Evolutionary conservation across 2,888 invertebrate species (phyloP).

Genomic region (Acanthoscelides obtectus): DNA sequence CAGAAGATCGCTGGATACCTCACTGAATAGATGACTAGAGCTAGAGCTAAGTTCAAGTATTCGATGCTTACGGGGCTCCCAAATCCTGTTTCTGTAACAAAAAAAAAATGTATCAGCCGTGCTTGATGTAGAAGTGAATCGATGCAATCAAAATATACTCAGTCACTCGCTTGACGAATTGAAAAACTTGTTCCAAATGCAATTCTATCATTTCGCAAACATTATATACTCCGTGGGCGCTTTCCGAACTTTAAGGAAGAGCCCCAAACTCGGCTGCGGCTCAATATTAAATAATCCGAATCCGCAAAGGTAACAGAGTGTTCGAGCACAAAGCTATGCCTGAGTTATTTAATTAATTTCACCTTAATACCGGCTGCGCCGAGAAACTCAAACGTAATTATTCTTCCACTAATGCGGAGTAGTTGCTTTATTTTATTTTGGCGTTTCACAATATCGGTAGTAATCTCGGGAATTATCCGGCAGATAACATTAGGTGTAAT

Average conservation of each 20-base stretch:
- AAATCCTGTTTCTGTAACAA: conserved; percentile 49
- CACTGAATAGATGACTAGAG: conserved; percentile 72
- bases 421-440: background rate
- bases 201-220: background rate
- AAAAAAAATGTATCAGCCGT: no score
- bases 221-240: background rate
- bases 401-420: background rate
- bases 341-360: background rate
- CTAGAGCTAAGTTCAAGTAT: conserved; percentile 75
- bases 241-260: background rate
- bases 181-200: no score
- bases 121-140: no score
- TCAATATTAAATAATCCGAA: background rate
- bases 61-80: conserved; percentile 69
- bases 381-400: background rate
- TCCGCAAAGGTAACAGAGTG: background rate
- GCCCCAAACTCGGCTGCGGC: background rate
- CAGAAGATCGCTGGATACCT: conserved; percentile 85
- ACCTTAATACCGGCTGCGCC: background rate
- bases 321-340: background rate
- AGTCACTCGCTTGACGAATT: no score
- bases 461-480: background rate
- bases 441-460: background rate
- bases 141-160: no score
- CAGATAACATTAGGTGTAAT: background rate